Conservation (phyloP, 2,888 invertebrate genomes). For the Drosophila villosipedis region DNA sequence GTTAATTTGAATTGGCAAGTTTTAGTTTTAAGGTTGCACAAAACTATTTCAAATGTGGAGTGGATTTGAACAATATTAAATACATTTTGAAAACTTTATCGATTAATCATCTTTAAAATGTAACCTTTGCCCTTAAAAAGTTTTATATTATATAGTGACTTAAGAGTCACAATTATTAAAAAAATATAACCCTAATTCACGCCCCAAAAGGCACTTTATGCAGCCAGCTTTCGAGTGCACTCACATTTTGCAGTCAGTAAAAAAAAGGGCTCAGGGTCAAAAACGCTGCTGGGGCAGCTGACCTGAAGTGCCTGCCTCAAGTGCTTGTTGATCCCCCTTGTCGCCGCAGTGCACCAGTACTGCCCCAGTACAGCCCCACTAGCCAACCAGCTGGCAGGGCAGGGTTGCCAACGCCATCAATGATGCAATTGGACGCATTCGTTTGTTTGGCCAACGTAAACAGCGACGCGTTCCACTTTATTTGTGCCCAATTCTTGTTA, state of each 20-base stretch:
- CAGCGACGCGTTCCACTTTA: conserved; percentile 53
- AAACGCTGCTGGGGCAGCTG: conserved; percentile 14
- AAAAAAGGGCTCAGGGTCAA: conserved; percentile 49
- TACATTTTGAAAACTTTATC: neutral
- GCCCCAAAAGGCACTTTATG: neutral
- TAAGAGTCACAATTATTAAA: neutral
- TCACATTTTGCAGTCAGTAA: conserved; percentile 33
- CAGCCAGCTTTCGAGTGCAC: conserved; percentile 12
- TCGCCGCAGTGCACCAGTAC: too few species aligned
- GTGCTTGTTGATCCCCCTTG: conserved; percentile 8
- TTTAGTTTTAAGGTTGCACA: neutral
- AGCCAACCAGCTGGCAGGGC: neutral
- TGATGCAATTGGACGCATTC: conserved; percentile 48
- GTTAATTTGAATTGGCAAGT: neutral
- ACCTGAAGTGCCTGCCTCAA: conserved; percentile 20
- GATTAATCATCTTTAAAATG: neutral
- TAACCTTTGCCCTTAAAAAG: neutral
- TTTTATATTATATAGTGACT: neutral
- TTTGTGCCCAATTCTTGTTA: conserved; percentile 40
- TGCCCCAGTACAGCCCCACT: neutral
- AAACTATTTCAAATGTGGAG: neutral
- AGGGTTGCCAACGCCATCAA: conserved; percentile 62
- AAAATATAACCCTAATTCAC: neutral
- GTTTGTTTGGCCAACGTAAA: conserved; percentile 70
- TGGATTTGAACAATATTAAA: neutral